A percentile compares a stretch with the other conserved stretches of the same genome.
These are phyloP conservation scores for Zaprionus camerounensis DNA, from an alignment of 1,140 invertebrate species.

Conservation along the genomic window DNA sequence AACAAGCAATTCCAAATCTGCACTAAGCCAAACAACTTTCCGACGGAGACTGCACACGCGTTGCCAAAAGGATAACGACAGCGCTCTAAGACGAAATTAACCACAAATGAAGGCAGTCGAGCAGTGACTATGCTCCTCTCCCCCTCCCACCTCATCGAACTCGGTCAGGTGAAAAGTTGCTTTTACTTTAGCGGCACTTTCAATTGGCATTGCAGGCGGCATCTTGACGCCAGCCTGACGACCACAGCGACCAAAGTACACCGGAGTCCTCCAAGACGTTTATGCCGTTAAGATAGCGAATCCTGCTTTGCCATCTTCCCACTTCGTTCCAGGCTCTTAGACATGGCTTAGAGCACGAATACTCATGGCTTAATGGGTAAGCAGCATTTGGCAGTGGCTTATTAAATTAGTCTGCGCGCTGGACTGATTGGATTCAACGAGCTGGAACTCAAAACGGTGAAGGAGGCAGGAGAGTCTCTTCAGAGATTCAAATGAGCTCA, in stretches of 20 bases:
- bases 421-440: conserved; percentile 30
- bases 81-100: conserved; percentile 59
- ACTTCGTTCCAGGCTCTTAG: conserved; percentile 16
- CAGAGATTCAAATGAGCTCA: background rate
- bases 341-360: background rate
- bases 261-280: background rate
- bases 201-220: conserved; percentile 10
- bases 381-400: conserved; percentile 40
- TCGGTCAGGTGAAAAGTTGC: conserved; percentile 55
- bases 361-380: conserved; percentile 39
- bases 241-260: background rate
- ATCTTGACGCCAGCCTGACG: background rate
- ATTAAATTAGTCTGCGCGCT: conserved; percentile 56
- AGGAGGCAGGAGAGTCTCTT: background rate
- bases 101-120: conserved; percentile 65
- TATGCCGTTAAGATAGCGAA: conserved; percentile 14
- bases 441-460: background rate
- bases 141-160: conserved; percentile 38
- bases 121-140: background rate
- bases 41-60: conserved; percentile 38
- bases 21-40: conserved; percentile 45
- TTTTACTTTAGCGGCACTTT: conserved; percentile 21
- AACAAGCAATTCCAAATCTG: conserved; percentile 33
- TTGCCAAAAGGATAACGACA: conserved; percentile 41
- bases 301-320: background rate